Base-by-base conservation (phyloP, 2,888 invertebrate species). In the Eristalinus aeneus region DNA sequence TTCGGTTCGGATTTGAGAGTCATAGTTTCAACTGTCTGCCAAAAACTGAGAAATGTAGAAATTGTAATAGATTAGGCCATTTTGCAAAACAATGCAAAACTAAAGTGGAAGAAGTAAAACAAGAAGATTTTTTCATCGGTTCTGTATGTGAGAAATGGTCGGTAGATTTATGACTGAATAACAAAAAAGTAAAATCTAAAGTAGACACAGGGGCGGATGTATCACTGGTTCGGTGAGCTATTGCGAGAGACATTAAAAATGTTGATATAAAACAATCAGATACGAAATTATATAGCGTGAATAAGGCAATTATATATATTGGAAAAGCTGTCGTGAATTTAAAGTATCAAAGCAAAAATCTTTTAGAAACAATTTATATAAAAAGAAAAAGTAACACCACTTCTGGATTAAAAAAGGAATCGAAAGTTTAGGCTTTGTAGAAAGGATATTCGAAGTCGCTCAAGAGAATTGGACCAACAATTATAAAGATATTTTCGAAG, bases 121-220 rank as follows among this genome's bases (percentile, higher is more conserved):
- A n/a, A n/a, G n/a, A n/a, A n/a, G n/a, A n/a, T 56, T 36, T 56
- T 56, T 73, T 74, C 32, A 54, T 74, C 23, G 65, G 74, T 11
- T 56, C 39, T 39, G 74, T 74, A 20, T 34, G 34, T n/a, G 22
- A 74, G 16, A 65, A 22, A 10, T 65, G 64, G 65, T 65, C 36
- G 3, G 74, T 65, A 16, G 22, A 65, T 65, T 64, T 74, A 64
- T 73, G 73, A 73, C 73, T 74, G 8, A 74, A 64, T 32, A 22
- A 23, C 0, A 16, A 27, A 22, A 16, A 22, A n/a, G n/a, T 65
- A 27, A 31, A 36, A 36, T 64, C 56, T 12, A 64, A 74, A n/a
- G 73, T 74, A 20, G 56, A 74, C 16, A 65, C 36, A 23, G 56
- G 73, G 32, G 64, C 64, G 31, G 73, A 74, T 34, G 64, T 64